Percentiles rank a stretch among this genome's conserved stretches.
These are phyloP conservation scores for Rhinatrema bivittatum DNA, from an alignment of 2,797 vertebrate species.

Conservation along the genomic window DNA sequence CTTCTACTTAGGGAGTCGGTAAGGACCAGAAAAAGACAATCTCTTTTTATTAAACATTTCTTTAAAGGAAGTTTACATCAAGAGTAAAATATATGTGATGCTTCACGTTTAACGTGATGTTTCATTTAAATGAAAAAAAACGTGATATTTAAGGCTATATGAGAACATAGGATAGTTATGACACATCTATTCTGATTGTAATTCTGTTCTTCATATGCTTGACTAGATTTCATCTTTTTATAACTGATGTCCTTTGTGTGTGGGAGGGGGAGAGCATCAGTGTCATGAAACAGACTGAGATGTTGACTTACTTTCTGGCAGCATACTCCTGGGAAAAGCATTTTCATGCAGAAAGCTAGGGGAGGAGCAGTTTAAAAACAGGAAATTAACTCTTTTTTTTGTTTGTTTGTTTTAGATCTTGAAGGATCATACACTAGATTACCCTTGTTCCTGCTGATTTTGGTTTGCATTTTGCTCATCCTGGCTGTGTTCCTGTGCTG, in stretches of 20 bases:
- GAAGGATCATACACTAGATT: constrained; percentile 57
- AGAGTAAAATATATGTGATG: too few relatives aligned
- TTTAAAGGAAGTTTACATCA: too few relatives aligned
- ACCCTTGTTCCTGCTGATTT: constrained; percentile 66
- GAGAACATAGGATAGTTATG: constrained; percentile 22
- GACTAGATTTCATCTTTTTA: constrained; percentile 29
- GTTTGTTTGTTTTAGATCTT: constrained; percentile 41
- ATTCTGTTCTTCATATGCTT: constrained; percentile 29
- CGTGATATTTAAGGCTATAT: constrained; percentile 15
- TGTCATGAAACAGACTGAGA: constrained; percentile 14
- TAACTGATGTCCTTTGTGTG: constrained; percentile 6
- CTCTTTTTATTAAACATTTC: too few relatives aligned
- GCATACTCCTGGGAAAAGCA: too few relatives aligned
- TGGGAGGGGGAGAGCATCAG: constrained; percentile 16
- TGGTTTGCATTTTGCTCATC: constrained; percentile 69
- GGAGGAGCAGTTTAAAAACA: constrained; percentile 7
- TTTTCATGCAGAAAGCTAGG: too few relatives aligned
- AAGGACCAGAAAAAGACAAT: too few relatives aligned
- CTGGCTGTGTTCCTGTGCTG: constrained; percentile 74
- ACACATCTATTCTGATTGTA: constrained; percentile 26
- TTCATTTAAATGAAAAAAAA: constrained; percentile 12
- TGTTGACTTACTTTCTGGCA: too few relatives aligned
- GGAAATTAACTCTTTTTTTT: constrained; percentile 13
- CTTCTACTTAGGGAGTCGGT: too few relatives aligned
- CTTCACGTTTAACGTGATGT: constrained; percentile 13